Base-by-base conservation (phyloP, 2,888 invertebrate genomes). In the Epsilonema sp. region DNA sequence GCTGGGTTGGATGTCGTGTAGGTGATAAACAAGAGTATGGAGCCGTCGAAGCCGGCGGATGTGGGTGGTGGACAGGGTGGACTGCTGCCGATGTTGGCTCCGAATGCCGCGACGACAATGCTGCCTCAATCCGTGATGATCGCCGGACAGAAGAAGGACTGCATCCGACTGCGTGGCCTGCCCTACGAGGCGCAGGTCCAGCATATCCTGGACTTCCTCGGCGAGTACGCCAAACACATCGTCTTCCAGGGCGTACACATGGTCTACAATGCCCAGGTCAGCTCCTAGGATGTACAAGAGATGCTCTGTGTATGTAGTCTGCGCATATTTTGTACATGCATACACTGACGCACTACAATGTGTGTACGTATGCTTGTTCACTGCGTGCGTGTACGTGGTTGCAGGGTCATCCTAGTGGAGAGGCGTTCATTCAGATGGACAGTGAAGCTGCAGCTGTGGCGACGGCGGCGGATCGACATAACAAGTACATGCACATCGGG, bases 401-500 rank as follows among this genome's bases (percentile, higher is more conserved):
- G 11, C 60, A 92, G 89, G 92, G 90, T 52, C 89, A 92, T 65
- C 92, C 92, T 0, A 89, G 87, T 49, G 97, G 97, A n/a, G 97
- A 97, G 67, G 94, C 94, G 0, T 97, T 99, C 68, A 97, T 97
- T 56, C 94, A 97, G 69, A 94, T 99, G 92, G 84, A 90, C 71
- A 82, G 82, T 38, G 97, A 99, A 66, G 78, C 80, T 31, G 82
- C 89, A 46, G 92, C 97, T 0, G 82, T 78, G 62, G 72, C 80
- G 46, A 84, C 89, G 49, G 87, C 92, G 13, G 78, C 83, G 58
- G 81, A 85, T 60, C 82, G 86, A 58, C 92, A 97, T 71, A 86
- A 92, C 63, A 82, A 89, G 53, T 86, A 85, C 71, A 94, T 97
- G 90, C 79, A 79, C 53, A 85, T 82, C 66, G 86, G 86, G 25